These are phyloP conservation scores for Apaloderma vittatum DNA, from an alignment of 2,113 vertebrate species.

Conservation along the genomic window DNA sequence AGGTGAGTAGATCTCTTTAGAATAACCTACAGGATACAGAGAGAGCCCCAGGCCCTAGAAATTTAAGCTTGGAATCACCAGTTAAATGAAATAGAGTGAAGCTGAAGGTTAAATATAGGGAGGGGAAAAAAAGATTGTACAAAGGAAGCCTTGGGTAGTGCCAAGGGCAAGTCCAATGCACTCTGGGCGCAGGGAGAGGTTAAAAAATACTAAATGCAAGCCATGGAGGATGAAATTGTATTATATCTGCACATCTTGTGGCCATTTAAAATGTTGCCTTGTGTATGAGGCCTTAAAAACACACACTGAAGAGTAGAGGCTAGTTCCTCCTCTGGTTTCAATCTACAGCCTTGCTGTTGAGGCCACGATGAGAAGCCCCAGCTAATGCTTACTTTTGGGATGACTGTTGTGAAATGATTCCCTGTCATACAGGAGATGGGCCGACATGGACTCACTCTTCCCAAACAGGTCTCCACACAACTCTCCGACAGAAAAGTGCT, in stretches of 20 bases:
- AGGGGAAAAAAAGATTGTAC: accelerated
- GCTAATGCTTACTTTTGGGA: not conserved
- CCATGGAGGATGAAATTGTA: not conserved
- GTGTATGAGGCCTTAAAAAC: not conserved
- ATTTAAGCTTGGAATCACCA: not conserved
- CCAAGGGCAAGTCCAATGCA: not conserved
- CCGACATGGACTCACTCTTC: not conserved
- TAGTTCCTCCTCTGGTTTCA: not conserved
- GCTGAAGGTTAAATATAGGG: not conserved
- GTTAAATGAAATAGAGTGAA: not conserved
- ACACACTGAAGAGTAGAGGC: not conserved
- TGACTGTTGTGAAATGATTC: not conserved
- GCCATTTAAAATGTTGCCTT: not conserved
- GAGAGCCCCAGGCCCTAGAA: not conserved
- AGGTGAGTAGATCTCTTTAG: not conserved
- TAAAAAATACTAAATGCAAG: not conserved
- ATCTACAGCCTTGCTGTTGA: not conserved
- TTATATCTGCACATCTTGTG: not conserved
- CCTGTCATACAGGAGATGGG: not conserved
- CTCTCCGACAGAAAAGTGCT: accelerated
- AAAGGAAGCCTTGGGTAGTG: not conserved
- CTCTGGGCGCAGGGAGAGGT: not conserved
- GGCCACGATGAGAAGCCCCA: not conserved
- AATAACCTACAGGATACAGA: not conserved
- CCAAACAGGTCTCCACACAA: not conserved